Percentiles rank a stretch among this genome's conserved stretches.
phyloP scores from a whole-genome alignment of 2,888 invertebrate species.

The Charanyca ferruginea region DNA sequence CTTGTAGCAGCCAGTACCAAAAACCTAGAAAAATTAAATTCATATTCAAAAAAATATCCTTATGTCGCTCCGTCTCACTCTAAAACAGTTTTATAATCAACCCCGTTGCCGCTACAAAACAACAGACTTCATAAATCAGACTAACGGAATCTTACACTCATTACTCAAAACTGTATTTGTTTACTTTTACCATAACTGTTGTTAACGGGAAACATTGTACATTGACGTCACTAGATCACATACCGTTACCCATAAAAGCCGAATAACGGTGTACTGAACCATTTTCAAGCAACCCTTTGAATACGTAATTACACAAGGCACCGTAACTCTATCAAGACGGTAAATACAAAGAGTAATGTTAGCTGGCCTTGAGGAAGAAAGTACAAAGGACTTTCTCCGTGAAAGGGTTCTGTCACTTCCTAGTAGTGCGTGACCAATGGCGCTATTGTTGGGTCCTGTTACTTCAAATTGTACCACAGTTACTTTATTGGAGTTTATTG shows the following conservation, averaged over 20 bases:
- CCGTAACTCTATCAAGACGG: constrained; percentile 81
- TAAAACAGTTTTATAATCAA: constrained; percentile 36
- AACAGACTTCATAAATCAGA: constrained; percentile 57
- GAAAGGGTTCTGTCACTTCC: constrained; percentile 82
- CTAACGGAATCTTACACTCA: constrained; percentile 71
- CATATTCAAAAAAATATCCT: background rate
- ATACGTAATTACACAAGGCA: constrained; percentile 87
- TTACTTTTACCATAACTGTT: constrained; percentile 64
- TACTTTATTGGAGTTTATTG: constrained; percentile 58
- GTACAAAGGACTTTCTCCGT: constrained; percentile 87
- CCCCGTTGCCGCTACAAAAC: constrained; percentile 15
- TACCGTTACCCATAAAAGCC: constrained; percentile 83
- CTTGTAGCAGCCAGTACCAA: background rate
- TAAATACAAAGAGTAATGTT: constrained; percentile 86
- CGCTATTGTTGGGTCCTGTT: constrained; percentile 68
- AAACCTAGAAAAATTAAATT: background rate
- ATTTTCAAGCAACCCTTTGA: constrained; percentile 88
- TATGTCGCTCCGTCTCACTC: constrained; percentile 6
- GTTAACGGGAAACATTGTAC: constrained; percentile 55
- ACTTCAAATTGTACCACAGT: constrained; percentile 70
- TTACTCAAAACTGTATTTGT: constrained; percentile 80
- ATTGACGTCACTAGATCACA: constrained; percentile 69
- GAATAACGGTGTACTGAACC: constrained; percentile 77
- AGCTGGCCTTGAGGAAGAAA: constrained; percentile 82
- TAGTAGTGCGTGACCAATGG: constrained; percentile 80